Conservation (phyloP, 2,888 invertebrate genomes). For the Calliscelio sp. region DNA sequence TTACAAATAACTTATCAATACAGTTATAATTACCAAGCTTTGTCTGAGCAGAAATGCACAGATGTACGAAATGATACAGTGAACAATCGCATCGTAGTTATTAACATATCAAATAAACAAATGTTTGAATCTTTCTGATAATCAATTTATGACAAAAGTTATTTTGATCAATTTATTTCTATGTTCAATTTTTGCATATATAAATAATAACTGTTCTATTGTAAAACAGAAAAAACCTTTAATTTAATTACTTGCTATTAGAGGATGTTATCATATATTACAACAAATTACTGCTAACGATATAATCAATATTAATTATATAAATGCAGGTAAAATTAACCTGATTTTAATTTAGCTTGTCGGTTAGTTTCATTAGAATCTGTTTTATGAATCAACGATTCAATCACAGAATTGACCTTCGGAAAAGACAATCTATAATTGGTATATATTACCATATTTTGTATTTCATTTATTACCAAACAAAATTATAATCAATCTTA, state of each 20-base stretch:
- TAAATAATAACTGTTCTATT: no score
- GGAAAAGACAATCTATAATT: conserved; percentile 4
- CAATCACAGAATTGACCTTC: conserved; percentile 12
- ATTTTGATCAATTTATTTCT: no score
- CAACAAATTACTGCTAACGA: no score
- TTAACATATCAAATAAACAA: conserved; percentile 34
- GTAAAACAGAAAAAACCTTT: no score
- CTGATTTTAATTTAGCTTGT: not conserved
- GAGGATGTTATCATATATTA: no score
- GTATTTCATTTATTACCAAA: no score
- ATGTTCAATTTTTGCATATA: no score
- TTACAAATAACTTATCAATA: not conserved
- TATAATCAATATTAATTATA: conserved; percentile 7
- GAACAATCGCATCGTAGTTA: conserved; percentile 43
- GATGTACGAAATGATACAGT: conserved; percentile 51
- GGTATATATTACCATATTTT: not conserved
- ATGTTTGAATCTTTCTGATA: conserved; percentile 24
- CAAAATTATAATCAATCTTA: no score
- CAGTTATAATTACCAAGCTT: conserved; percentile 9
- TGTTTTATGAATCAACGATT: not conserved
- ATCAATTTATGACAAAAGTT: not conserved
- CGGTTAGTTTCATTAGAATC: not conserved
- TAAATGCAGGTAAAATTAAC: not conserved
- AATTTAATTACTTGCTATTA: no score
- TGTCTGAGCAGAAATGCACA: conserved; percentile 25